Base-by-base conservation (phyloP, 1,140 invertebrate species). In the Grapholita molesta region DNA sequence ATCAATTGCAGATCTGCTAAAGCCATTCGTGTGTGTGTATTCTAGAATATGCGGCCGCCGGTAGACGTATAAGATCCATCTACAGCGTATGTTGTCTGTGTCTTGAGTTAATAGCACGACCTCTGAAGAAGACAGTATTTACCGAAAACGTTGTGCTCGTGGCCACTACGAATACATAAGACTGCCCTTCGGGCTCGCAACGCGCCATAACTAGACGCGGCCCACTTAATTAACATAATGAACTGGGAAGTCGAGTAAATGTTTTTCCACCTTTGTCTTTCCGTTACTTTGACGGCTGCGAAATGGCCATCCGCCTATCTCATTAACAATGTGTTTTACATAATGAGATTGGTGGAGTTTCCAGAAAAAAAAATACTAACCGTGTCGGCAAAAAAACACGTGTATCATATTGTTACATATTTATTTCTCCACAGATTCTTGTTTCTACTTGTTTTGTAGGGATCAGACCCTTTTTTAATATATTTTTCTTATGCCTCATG, bases 241-340 rank as follows among this genome's bases (percentile, higher is more conserved):
- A n/a, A n/a, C n/a, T 82, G 82, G 80, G 69, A 72, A 70, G 73
- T 71, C 66, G 69, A 68, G 80, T 79, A 81, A 85, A 85, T 84
- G 79, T 85, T 85, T 82, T 84, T 80, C 79, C 73, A 81, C 77
- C 77, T 84, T 82, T 78, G 79, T 83, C 75, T 85, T 83, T 76
- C 55, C n/a, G 55, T 75, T 76, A 77, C 74, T 79, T 74, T 76
- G 77, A 71, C 81, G 68, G 75, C 75, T 73, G 79, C 78, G 79
- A 83, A 85, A 77, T 77, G 77, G 75, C 69, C 66, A 52, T n/a
- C 32, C 64, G 15, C 24, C 24, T 32, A 18, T 66, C 38, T 66
- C 64, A 35, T 35, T 66, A 66, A 66, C 23, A 66, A 38, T 66
- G 32, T 42, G 25, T 42, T 66, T 66, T 23, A 35, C 38, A 42